A percentile compares a stretch with the other conserved stretches of the same genome.
These are phyloP conservation scores for Palloptera scutellata DNA, from an alignment of 2,888 invertebrate genomes.

Conservation along the genomic window DNA sequence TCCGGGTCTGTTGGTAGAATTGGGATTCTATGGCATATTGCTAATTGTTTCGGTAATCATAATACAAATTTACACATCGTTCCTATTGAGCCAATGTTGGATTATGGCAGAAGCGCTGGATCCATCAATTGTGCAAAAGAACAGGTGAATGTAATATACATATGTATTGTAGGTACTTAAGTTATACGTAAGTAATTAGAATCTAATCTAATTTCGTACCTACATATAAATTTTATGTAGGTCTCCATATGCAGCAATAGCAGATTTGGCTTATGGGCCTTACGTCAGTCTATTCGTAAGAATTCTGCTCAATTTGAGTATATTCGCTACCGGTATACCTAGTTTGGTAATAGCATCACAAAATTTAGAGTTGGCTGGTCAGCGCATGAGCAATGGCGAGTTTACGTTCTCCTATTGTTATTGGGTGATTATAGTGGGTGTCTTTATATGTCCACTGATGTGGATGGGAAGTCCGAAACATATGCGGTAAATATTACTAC, in stretches of 20 bases:
- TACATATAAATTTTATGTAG: slow-evolving; percentile 63
- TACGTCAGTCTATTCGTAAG: slow-evolving; percentile 71
- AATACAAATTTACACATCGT: slow-evolving; percentile 83
- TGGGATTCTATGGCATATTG: slow-evolving; percentile 78
- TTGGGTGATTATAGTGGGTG: slow-evolving; percentile 81
- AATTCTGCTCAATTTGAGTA: slow-evolving; percentile 75
- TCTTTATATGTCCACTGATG: slow-evolving; percentile 79
- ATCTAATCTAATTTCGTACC: not conserved
- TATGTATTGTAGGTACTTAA: not conserved
- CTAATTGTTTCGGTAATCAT: slow-evolving; percentile 73
- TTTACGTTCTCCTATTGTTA: slow-evolving; percentile 81
- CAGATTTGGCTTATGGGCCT: slow-evolving; percentile 78
- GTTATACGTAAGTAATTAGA: not conserved
- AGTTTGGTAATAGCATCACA: slow-evolving; percentile 83
- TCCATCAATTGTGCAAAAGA: slow-evolving; percentile 71
- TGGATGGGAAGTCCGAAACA: slow-evolving; percentile 93
- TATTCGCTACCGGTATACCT: slow-evolving; percentile 81
- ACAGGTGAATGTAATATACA: slow-evolving; percentile 61
- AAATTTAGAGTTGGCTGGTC: slow-evolving; percentile 79
- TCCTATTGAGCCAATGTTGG: slow-evolving; percentile 83
- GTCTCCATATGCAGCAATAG: slow-evolving; percentile 85
- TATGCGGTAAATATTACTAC: slow-evolving; percentile 77
- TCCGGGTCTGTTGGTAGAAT: slow-evolving; percentile 77
- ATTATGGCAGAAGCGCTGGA: slow-evolving; percentile 76
- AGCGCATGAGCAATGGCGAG: slow-evolving; percentile 72